phyloP scores from a whole-genome alignment of 2,113 vertebrate genomes.

The Boleophthalmus pectinirostris region DNA sequence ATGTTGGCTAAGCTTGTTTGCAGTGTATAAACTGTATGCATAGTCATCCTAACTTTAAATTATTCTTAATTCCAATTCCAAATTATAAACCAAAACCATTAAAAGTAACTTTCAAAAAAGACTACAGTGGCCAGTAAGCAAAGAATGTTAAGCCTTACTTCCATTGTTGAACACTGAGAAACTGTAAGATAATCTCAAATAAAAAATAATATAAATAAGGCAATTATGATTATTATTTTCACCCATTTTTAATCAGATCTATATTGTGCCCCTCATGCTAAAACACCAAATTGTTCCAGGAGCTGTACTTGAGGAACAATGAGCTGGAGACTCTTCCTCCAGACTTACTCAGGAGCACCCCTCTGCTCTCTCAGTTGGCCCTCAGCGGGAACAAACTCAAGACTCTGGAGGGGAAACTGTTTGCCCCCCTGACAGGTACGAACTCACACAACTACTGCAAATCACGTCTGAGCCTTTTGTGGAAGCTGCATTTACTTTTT shows the following conservation, averaged over 20 bases:
- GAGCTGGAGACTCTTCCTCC: slow-evolving; percentile 64
- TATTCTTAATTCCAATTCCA: too few relatives aligned
- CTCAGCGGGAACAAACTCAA: slow-evolving; percentile 78
- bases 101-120: too few relatives aligned
- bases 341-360: slow-evolving; percentile 67
- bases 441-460: neutral
- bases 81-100: too few relatives aligned
- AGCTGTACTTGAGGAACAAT: slow-evolving; percentile 80
- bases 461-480: neutral
- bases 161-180: too few relatives aligned
- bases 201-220: neutral
- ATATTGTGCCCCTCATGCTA: neutral
- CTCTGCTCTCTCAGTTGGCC: slow-evolving; percentile 73
- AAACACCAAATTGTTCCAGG: slow-evolving; percentile 32
- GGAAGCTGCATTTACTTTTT: neutral
- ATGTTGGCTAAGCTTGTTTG: too few relatives aligned
- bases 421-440: slow-evolving; percentile 71
- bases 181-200: too few relatives aligned
- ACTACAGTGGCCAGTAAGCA: too few relatives aligned
- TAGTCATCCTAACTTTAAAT: too few relatives aligned
- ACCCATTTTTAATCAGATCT: too few relatives aligned
- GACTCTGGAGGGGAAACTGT: slow-evolving; percentile 68
- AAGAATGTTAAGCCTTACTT: too few relatives aligned
- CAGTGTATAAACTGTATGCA: too few relatives aligned
- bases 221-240: too few relatives aligned